Evolutionary conservation across 2,113 vertebrate species (phyloP), one percentile per base, ranked within the genome.

Genomic region (Carettochelys insculpta): DNA sequence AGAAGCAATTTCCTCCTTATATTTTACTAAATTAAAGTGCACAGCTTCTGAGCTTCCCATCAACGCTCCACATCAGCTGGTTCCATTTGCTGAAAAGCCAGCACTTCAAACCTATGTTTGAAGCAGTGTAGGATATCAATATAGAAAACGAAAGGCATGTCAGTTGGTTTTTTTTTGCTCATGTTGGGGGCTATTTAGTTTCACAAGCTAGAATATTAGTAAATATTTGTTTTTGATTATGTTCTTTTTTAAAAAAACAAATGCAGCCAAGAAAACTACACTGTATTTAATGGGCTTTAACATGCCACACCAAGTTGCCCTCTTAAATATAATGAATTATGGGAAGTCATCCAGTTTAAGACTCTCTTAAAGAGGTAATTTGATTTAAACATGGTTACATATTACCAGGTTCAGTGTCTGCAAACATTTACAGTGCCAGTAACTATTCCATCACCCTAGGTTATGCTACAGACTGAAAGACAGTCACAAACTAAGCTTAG

Each of bases 211-310:
- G 80, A 89, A 91, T 94, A 92, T 97, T 97, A 90, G 95, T 96
- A 96, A 97, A 96, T 97, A 94, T 95, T 96, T 97, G 94, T 85
- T 80, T 95, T 95, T 95, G 97, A 97, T 96, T 97, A 92, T 90
- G 83, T 95, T 95, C 95, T 86, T 82, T 96, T 95, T 95, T 95
- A 94, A 86, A 80, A 89, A 95, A 96, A 90, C 79, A 94, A 90
- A 85, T 83, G 83, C 85, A 94, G 94, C 91, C 92, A 94, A 95
- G 95, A 90, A 94, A 96, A 91, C 96, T 97, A 88, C 94, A 91
- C 93, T 86, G 89, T 73, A 92, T 96, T 94, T 95, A 96, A 96
- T 94, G 83, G 94, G 83, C 95, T 96, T 96, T 96, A 96, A 95
- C 92, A 95, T 93, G 90, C 89, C 81, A 88, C 78, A 48, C 84